Conservation (phyloP, 2,888 invertebrate species). For the Scaptodrosophila latifasciaeformis region DNA sequence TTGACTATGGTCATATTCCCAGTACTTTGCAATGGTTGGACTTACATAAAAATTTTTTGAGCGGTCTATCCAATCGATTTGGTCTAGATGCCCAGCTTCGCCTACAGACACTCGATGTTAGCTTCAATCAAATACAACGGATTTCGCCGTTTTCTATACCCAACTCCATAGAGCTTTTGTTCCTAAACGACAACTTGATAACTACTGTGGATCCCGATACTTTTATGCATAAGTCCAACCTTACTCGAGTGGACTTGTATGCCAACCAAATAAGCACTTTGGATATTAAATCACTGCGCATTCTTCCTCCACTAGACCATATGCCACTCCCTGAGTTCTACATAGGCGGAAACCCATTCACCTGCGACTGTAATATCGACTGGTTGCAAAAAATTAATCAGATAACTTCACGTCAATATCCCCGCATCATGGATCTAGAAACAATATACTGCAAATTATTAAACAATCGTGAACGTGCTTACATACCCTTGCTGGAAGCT, state of each 20-base stretch:
- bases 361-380: slow-evolving; percentile 96
- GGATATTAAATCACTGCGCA: slow-evolving; percentile 90
- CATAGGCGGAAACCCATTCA: slow-evolving; percentile 94
- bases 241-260: slow-evolving; percentile 93
- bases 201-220: slow-evolving; percentile 90
- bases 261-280: slow-evolving; percentile 93
- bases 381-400: slow-evolving; percentile 95
- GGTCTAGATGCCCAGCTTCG: slow-evolving; percentile 81
- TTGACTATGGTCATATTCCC: slow-evolving; percentile 91
- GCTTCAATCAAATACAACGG: slow-evolving; percentile 89
- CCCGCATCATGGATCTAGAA: slow-evolving; percentile 92
- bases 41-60: slow-evolving; percentile 89
- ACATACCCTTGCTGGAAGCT: slow-evolving; percentile 89
- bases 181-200: slow-evolving; percentile 92
- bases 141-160: slow-evolving; percentile 86
- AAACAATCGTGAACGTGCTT: slow-evolving; percentile 88
- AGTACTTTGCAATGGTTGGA: slow-evolving; percentile 90
- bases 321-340: slow-evolving; percentile 90
- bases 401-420: slow-evolving; percentile 89
- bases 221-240: slow-evolving; percentile 90
- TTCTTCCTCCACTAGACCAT: slow-evolving; percentile 85
- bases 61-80: slow-evolving; percentile 85
- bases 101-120: slow-evolving; percentile 90
- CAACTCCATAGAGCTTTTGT: slow-evolving; percentile 88
- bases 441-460: slow-evolving; percentile 91